Percentiles rank a stretch among this genome's conserved stretches.
Conservation (phyloP, 2,888 invertebrate genomes). For the Helobdella robusta region DNA sequence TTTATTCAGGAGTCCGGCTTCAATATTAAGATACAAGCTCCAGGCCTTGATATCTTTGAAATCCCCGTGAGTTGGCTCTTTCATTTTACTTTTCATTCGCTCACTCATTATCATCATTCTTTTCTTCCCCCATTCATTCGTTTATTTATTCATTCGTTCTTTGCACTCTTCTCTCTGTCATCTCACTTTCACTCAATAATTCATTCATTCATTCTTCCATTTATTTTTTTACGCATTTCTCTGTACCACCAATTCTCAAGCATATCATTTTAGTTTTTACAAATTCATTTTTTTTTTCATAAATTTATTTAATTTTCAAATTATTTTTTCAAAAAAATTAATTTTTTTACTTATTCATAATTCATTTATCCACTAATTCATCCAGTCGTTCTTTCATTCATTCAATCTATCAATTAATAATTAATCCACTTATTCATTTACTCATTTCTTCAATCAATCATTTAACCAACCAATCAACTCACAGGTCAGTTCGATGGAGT, state of each 20-base stretch:
- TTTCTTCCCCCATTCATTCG: slow-evolving; percentile 4
- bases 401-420: neutral
- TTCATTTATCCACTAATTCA: neutral
- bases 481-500: slow-evolving; percentile 83
- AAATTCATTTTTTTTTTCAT: neutral
- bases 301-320: neutral
- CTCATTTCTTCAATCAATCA: neutral
- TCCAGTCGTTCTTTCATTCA: neutral
- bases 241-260: neutral
- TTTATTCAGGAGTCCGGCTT: slow-evolving; percentile 48
- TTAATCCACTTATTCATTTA: neutral
- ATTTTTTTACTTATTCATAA: neutral
- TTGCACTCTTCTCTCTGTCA: neutral
- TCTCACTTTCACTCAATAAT: slow-evolving; percentile 4
- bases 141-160: neutral
- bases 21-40: slow-evolving; percentile 83
- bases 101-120: neutral
- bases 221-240: neutral
- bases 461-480: neutral
- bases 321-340: neutral
- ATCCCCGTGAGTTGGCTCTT: slow-evolving; percentile 66
- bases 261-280: neutral
- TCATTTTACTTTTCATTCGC: neutral
- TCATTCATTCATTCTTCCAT: slow-evolving; percentile 10
- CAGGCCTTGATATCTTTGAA: slow-evolving; percentile 80